A percentile compares a stretch with the other conserved stretches of the same genome.
Evolutionary conservation across 2,888 invertebrate genomes (phyloP).

Genomic region (Sphecodes monilicornis): DNA sequence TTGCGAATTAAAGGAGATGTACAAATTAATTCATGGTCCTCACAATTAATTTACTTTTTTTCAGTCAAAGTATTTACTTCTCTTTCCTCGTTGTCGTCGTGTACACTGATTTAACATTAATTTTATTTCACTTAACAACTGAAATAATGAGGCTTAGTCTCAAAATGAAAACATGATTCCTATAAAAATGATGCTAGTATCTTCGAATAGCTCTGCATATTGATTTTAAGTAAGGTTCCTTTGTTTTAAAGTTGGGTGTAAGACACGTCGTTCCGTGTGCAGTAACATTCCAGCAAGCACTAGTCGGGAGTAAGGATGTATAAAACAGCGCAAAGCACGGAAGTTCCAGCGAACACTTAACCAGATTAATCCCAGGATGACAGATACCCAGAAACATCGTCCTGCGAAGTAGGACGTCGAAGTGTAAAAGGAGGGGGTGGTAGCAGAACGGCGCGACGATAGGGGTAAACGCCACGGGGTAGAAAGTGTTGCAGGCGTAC

Average conservation of each 20-base stretch:
- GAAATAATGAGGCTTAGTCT: background rate
- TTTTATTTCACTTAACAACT: background rate
- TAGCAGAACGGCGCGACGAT: conserved; percentile 52
- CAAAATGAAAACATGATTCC: background rate
- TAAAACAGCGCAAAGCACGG: conserved; percentile 15
- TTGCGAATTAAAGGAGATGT: too few species aligned
- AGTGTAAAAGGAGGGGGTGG: conserved; percentile 29
- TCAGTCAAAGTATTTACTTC: too few species aligned
- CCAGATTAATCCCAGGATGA: conserved; percentile 58
- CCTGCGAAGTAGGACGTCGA: conserved; percentile 33
- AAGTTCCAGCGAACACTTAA: conserved; percentile 34
- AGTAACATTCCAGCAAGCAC: background rate
- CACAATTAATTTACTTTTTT: background rate
- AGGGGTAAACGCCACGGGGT: conserved; percentile 73
- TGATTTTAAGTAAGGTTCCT: background rate
- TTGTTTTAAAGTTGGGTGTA: background rate
- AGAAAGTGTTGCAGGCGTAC: conserved; percentile 71
- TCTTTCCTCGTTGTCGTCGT: too few species aligned
- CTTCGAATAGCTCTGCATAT: background rate
- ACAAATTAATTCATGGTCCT: background rate
- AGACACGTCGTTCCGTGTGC: background rate
- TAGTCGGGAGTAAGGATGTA: background rate
- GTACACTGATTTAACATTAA: background rate
- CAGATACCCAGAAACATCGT: conserved; percentile 21
- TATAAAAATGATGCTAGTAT: background rate